Conservation (phyloP, 2,888 invertebrate genomes). For the Camponotus fellah region DNA sequence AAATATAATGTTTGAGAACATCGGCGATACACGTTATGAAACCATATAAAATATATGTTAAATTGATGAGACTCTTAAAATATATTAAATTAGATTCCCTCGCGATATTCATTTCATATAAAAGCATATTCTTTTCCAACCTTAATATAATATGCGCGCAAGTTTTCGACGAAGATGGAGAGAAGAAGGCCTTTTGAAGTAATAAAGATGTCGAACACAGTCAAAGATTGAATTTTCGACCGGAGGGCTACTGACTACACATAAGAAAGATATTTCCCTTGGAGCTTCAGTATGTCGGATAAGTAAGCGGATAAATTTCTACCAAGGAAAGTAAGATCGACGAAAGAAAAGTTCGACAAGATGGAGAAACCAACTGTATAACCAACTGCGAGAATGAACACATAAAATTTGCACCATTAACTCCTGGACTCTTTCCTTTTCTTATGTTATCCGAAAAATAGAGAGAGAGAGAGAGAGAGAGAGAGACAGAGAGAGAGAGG, state of each 20-base stretch:
- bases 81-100: slow-evolving; percentile 18
- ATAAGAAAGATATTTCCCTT: slow-evolving; percentile 45
- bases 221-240: slow-evolving; percentile 63
- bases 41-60: neutral
- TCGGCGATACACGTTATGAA: neutral
- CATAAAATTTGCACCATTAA: slow-evolving; percentile 31
- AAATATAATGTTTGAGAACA: neutral
- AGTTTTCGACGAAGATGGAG: slow-evolving; percentile 37
- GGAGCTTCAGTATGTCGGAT: slow-evolving; percentile 46
- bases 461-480: neutral
- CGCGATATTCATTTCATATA: neutral
- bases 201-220: slow-evolving; percentile 61
- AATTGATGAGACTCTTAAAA: slow-evolving; percentile 6
- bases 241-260: slow-evolving; percentile 18
- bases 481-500: neutral
- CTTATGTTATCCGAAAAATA: neutral
- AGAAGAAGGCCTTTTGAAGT: slow-evolving; percentile 27
- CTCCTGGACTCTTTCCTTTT: neutral
- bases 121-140: slow-evolving; percentile 34
- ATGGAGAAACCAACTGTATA: slow-evolving; percentile 25
- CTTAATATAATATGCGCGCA: slow-evolving; percentile 55
- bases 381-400: slow-evolving; percentile 31
- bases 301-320: slow-evolving; percentile 71
- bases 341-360: slow-evolving; percentile 47
- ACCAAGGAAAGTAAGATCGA: slow-evolving; percentile 51